Base-by-base conservation (phyloP, 2,113 vertebrate species). In the Microcebus lehilahytsara region DNA sequence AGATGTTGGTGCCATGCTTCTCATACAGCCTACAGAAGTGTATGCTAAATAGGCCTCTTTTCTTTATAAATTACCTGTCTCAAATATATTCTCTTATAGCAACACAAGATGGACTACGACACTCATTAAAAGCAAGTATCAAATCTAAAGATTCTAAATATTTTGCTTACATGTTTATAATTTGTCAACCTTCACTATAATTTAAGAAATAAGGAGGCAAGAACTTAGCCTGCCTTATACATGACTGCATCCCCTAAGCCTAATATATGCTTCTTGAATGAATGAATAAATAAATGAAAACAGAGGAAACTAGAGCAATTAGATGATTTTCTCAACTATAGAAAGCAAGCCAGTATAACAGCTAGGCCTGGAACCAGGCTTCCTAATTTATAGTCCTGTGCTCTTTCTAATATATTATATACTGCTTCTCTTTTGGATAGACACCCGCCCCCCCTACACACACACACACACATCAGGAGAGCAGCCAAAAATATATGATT, bases 241-340 rank as follows among this genome's bases (percentile, higher is more conserved):
- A 56, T 42, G 60, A 69, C 30, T 93, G 64, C n/a, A n/a, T n/a
- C n/a, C n/a, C n/a, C n/a, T n/a, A n/a, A n/a, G n/a, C n/a, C n/a
- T n/a, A n/a, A n/a, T n/a, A n/a, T n/a, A n/a, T n/a, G n/a, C 16
- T 62, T 97, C 72, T 84, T 56, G 80, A 92, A 74, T 49, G 23
- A 85, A 78, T 78, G 74, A 58, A 81, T 42, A 58, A 66, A 87
- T n/a, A n/a, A 94, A 51, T 71, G 22, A 75, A 77, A 19, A 62
- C 0, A 49, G 25, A 3, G 17, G 3, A 66, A 19, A 34, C 3
- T 6, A 46, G 7, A 78, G 32, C 74, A 53, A 56, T 60, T 64
- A 62, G 56, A 6, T 32, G 46, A 46, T 84, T 87, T 87, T 56
- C 12, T 53, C 9, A 51, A 27, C 71, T 78, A 27, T 4, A 42